Conservation (phyloP, 2,888 invertebrate species). For the Orthosia gothica region DNA sequence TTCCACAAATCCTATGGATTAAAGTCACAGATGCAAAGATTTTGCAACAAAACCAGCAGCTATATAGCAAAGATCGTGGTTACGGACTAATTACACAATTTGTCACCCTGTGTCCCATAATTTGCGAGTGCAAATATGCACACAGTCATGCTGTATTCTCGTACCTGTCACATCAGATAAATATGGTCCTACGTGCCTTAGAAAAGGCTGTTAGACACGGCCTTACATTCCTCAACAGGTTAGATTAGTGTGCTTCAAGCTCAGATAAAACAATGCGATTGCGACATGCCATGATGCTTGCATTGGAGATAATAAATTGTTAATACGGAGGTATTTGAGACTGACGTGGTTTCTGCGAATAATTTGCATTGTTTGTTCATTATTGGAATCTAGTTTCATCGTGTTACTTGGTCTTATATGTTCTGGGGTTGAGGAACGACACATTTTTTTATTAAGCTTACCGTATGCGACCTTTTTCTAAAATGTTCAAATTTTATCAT, state of each 20-base stretch:
- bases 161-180: slow-evolving; percentile 83
- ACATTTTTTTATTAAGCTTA: neutral
- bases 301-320: slow-evolving; percentile 67
- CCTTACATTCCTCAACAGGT: slow-evolving; percentile 85
- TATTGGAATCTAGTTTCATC: slow-evolving; percentile 15
- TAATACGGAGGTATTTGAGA: slow-evolving; percentile 56
- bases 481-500: neutral
- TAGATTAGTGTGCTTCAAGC: slow-evolving; percentile 72
- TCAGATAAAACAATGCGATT: slow-evolving; percentile 78
- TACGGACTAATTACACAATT: slow-evolving; percentile 83
- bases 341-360: slow-evolving; percentile 46
- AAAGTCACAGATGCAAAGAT: slow-evolving; percentile 52
- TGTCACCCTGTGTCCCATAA: slow-evolving; percentile 77
- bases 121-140: slow-evolving; percentile 69
- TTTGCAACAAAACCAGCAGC: slow-evolving; percentile 57
- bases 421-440: neutral
- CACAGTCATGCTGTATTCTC: slow-evolving; percentile 72
- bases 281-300: slow-evolving; percentile 74
- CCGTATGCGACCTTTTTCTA: neutral
- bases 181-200: slow-evolving; percentile 81
- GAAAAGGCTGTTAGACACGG: slow-evolving; percentile 78
- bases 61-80: slow-evolving; percentile 75
- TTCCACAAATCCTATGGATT: slow-evolving; percentile 39
- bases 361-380: slow-evolving; percentile 34
- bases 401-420: neutral